These are phyloP conservation scores for Lepidostoma basale DNA, from an alignment of 1,140 invertebrate species.

Conservation along the genomic window DNA sequence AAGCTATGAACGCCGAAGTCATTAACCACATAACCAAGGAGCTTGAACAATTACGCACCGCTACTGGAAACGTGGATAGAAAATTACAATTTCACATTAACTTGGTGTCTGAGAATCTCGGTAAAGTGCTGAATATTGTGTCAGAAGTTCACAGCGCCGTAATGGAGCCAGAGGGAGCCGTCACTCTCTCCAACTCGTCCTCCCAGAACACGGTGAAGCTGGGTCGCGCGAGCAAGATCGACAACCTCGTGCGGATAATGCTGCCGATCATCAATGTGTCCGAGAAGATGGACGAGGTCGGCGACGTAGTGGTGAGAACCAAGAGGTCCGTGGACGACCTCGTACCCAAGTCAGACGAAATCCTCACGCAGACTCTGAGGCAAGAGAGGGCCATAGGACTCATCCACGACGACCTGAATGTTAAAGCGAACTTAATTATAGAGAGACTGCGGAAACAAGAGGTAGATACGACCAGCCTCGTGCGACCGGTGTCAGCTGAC, in stretches of 20 bases:
- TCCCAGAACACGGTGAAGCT: conserved; percentile 56
- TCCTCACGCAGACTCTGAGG: conserved; percentile 82
- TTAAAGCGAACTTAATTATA: conserved; percentile 86
- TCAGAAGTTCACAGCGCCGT: conserved; percentile 81
- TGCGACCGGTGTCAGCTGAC: conserved; percentile 73
- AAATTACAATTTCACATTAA: conserved; percentile 86
- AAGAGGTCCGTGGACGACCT: conserved; percentile 84
- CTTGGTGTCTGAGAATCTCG: conserved; percentile 79
- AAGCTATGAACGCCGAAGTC: conserved; percentile 76
- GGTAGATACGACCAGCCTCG: conserved; percentile 73
- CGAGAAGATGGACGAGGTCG: conserved; percentile 88
- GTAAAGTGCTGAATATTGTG: conserved; percentile 76
- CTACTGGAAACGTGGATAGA: conserved; percentile 78
- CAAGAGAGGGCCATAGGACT: conserved; percentile 86
- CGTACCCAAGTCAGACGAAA: conserved; percentile 82
- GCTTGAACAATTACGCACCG: conserved; percentile 73
- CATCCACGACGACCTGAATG: conserved; percentile 81
- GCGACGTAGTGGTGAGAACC: conserved; percentile 85
- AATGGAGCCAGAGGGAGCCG: conserved; percentile 68
- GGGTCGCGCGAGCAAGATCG: conserved; percentile 74
- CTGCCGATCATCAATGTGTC: conserved; percentile 82
- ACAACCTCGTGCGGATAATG: conserved; percentile 77
- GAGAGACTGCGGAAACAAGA: conserved; percentile 82
- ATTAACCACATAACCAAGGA: conserved; percentile 77
- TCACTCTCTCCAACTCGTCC: conserved; percentile 54